These are phyloP conservation scores for Callorhinus ursinus DNA, from an alignment of 2,113 vertebrate genomes.

Conservation along the genomic window DNA sequence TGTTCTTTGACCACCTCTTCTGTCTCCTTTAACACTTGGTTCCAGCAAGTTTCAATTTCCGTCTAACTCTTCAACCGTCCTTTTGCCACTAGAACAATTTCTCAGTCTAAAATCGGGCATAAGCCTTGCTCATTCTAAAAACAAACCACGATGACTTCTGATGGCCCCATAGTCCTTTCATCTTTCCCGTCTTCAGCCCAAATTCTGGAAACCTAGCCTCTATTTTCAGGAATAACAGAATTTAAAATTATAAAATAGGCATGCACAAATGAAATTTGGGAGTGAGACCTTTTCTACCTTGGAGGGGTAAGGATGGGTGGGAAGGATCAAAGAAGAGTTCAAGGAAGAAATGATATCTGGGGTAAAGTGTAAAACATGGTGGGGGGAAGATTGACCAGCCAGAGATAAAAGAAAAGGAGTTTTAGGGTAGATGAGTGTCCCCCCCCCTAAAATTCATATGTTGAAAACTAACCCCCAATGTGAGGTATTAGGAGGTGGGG, in stretches of 20 bases:
- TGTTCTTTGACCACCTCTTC: background rate
- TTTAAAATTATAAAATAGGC: background rate
- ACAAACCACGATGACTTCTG: background rate
- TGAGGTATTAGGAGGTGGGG: background rate
- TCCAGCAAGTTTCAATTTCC: background rate
- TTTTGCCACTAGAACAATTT: background rate
- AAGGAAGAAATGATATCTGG: background rate
- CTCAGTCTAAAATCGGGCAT: background rate
- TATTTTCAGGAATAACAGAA: background rate
- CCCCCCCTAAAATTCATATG: background rate
- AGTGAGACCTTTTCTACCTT: background rate
- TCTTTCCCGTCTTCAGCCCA: background rate
- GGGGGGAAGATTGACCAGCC: background rate
- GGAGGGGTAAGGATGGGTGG: background rate
- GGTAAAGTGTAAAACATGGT: background rate
- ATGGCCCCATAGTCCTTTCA: background rate
- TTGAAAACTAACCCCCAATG: background rate
- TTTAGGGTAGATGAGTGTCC: background rate
- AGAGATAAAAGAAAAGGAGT: background rate
- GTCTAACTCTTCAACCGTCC: background rate
- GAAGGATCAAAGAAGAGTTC: background rate
- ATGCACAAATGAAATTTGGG: background rate
- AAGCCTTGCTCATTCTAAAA: background rate
- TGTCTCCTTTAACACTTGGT: background rate
- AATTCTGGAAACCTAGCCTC: background rate